These are phyloP conservation scores for Uria lomvia DNA, from an alignment of 2,113 vertebrate species.

Conservation along the genomic window DNA sequence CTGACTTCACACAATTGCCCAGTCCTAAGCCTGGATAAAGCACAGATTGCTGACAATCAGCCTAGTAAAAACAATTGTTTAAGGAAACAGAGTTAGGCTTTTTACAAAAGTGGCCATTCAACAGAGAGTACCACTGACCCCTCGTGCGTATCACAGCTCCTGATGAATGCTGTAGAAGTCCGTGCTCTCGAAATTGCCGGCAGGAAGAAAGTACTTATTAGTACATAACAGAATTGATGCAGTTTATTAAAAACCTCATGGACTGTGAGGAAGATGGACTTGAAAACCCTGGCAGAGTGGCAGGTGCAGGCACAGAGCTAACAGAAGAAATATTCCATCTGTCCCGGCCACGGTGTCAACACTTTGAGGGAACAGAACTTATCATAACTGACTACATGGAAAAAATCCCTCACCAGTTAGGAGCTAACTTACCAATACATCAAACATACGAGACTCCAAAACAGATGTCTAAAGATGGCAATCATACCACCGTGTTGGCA, in stretches of 20 bases:
- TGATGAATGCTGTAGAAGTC: background rate
- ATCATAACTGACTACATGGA: background rate
- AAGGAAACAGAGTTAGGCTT: background rate
- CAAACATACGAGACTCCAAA: background rate
- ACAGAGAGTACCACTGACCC: background rate
- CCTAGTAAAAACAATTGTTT: background rate
- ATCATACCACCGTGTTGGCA: background rate
- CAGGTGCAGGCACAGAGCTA: background rate
- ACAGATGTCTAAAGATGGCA: constrained; percentile 45
- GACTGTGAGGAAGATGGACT: background rate
- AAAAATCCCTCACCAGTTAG: background rate
- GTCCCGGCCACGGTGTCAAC: background rate
- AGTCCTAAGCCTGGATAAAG: background rate
- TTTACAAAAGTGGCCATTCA: background rate
- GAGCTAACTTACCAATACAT: background rate
- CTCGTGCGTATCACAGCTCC: background rate
- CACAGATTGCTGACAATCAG: background rate
- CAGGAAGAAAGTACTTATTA: background rate
- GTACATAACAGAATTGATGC: background rate
- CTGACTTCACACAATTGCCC: background rate
- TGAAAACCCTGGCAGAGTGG: background rate
- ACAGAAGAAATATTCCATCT: background rate
- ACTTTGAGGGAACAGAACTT: background rate
- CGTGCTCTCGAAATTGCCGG: background rate
- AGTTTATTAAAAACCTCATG: background rate